Conservation (phyloP, 1,140 invertebrate species). For the Polyergus mexicanus region DNA sequence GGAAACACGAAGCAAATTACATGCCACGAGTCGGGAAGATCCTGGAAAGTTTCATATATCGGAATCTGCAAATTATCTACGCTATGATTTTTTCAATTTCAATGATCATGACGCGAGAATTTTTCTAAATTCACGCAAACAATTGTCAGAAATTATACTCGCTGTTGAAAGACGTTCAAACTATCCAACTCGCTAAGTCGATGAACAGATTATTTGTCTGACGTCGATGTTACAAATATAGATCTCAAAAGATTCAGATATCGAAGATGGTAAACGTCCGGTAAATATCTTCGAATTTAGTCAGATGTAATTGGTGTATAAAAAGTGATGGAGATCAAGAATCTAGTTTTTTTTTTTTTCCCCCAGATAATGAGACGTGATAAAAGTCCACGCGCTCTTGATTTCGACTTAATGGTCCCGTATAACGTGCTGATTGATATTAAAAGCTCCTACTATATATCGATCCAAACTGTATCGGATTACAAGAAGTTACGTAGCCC, state of each 20-base stretch:
- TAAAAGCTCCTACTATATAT: neutral
- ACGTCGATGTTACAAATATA: neutral
- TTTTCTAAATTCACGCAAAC: neutral
- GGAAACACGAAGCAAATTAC: conserved; percentile 48
- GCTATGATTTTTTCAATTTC: neutral
- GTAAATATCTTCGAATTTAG: neutral
- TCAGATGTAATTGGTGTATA: neutral
- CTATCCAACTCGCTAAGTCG: neutral
- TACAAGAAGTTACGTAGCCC: neutral
- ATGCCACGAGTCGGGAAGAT: conserved; percentile 21
- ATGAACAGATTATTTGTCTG: neutral
- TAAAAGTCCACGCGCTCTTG: neutral
- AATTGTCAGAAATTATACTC: neutral
- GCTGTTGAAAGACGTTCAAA: neutral
- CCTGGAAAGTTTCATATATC: neutral
- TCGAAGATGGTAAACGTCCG: neutral
- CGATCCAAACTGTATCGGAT: neutral
- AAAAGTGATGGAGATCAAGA: neutral
- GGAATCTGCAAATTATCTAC: too few species aligned
- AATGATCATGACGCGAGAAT: neutral
- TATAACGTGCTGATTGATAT: neutral
- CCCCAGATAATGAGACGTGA: neutral
- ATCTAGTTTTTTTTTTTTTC: neutral
- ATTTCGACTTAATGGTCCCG: conserved; percentile 36
- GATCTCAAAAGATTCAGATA: too few species aligned